Base-by-base conservation (phyloP, 2,888 invertebrate genomes). In the Epistrophe grossulariae region DNA sequence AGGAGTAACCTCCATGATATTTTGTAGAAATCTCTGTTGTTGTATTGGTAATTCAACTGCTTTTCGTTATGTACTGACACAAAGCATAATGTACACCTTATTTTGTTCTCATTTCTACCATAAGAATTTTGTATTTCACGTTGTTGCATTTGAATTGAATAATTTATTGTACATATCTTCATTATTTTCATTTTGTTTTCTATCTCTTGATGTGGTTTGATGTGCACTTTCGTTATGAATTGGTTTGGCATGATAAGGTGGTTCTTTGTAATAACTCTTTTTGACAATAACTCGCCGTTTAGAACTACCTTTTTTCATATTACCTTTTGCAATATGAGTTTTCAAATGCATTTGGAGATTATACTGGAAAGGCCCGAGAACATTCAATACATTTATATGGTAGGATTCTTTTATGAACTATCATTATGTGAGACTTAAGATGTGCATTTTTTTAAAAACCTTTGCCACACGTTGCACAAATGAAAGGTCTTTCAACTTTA, bases 21-120 rank as follows among this genome's bases (percentile, higher is more conserved):
- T n/a, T n/a, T n/a, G n/a, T n/a, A n/a, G n/a, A n/a, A n/a, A n/a
- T n/a, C n/a, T n/a, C n/a, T n/a, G n/a, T n/a, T n/a, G n/a, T n/a
- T n/a, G n/a, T n/a, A n/a, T n/a, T n/a, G n/a, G n/a, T n/a, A n/a
- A n/a, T n/a, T n/a, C n/a, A n/a, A n/a, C n/a, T n/a, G n/a, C n/a
- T 94, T 60, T 92, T 92, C 40, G 93, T 91, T 89, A 93, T 91
- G 74, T 93, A 94, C 74, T 93, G 91, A 89, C 93, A 94, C 89
- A 93, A 88, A 87, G 77, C 89, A 89, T 57, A 72, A 55, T 17
- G 88, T 64, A 66, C 85, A 88, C 52, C 88, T 88, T 7, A 82
- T 40, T 4, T 48, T 28, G 4, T 71, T 35, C 19, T 60, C 70
- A 31, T 43, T 71, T 43, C n/a, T 24, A 24, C 10, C 55, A 55